Percentiles rank a stretch among this genome's conserved stretches.
Evolutionary conservation across 2,797 vertebrate species (phyloP).

Genomic region (Sebastes iracundus): DNA sequence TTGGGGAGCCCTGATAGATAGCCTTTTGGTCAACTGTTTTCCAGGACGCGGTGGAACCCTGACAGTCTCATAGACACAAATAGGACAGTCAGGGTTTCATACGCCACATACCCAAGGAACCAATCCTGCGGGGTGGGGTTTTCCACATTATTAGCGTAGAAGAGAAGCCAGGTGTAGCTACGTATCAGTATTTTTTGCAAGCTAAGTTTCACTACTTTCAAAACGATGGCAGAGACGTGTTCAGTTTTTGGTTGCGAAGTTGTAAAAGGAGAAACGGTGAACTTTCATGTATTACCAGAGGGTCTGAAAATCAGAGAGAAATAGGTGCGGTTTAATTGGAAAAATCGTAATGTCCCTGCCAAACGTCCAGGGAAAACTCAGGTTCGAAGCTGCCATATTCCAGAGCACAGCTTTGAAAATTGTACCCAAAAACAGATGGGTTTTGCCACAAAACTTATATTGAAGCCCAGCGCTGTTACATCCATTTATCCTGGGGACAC

Average conservation of each 20-base stretch:
- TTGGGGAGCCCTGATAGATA: no score
- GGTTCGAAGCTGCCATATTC: neutral
- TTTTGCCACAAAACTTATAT: neutral
- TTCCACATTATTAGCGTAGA: neutral
- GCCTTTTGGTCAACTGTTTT: no score
- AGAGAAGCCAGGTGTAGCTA: neutral
- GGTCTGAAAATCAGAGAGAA: neutral
- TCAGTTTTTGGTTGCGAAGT: neutral
- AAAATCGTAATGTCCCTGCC: neutral
- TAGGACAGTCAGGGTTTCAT: no score
- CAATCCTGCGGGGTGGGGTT: neutral
- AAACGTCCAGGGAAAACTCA: neutral
- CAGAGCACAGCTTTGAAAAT: neutral
- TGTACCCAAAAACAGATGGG: neutral
- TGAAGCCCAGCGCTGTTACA: neutral
- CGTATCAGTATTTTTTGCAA: neutral
- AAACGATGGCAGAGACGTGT: neutral
- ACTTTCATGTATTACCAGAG: neutral
- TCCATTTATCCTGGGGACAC: neutral
- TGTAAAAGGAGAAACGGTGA: neutral
- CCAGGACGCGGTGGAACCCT: no score
- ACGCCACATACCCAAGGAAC: no score
- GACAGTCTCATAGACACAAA: neutral
- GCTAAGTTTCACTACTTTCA: neutral
- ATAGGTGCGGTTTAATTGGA: neutral